These are phyloP conservation scores for Synchiropus splendidus DNA, from an alignment of 2,113 vertebrate genomes.

Conservation along the genomic window DNA sequence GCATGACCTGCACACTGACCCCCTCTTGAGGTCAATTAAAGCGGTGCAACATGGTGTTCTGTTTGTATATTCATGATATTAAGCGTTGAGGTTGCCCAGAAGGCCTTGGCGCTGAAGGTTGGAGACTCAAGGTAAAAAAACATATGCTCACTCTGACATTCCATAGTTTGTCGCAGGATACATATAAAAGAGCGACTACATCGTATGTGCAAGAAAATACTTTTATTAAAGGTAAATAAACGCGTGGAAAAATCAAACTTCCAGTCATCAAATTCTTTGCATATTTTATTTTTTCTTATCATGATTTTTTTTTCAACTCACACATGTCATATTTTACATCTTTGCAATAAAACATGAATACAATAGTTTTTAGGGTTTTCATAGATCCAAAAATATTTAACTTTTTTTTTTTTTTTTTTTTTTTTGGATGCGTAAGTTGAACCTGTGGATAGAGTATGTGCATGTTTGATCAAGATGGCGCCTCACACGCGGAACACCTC, in stretches of 20 bases:
- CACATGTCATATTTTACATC: constrained; percentile 99
- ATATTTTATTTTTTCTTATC: constrained; percentile 89
- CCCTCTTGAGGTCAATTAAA: too few species aligned
- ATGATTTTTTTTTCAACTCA: constrained; percentile 89
- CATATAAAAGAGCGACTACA: too few species aligned
- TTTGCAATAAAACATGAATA: constrained; percentile 99
- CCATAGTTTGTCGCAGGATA: too few species aligned
- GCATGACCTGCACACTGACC: too few species aligned
- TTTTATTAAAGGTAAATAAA: too few species aligned
- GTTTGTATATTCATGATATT: too few species aligned
- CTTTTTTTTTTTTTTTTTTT: constrained; percentile 44
- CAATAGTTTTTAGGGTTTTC: constrained; percentile 95
- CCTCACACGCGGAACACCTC: constrained; percentile 62
- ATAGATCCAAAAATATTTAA: constrained; percentile 98
- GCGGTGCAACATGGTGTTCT: too few species aligned
- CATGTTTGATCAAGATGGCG: constrained; percentile 76
- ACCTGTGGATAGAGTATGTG: constrained; percentile 59
- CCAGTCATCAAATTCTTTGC: constrained; percentile 89
- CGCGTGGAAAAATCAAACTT: constrained; percentile 46
- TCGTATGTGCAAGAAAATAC: too few species aligned
- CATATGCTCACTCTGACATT: too few species aligned
- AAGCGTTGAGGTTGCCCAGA: too few species aligned
- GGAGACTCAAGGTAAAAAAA: too few species aligned
- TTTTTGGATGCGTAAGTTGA: constrained; percentile 63
- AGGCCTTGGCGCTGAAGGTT: too few species aligned